Conservation (phyloP, 92 coral and sea anemone species). For the Porites cylindrica region DNA sequence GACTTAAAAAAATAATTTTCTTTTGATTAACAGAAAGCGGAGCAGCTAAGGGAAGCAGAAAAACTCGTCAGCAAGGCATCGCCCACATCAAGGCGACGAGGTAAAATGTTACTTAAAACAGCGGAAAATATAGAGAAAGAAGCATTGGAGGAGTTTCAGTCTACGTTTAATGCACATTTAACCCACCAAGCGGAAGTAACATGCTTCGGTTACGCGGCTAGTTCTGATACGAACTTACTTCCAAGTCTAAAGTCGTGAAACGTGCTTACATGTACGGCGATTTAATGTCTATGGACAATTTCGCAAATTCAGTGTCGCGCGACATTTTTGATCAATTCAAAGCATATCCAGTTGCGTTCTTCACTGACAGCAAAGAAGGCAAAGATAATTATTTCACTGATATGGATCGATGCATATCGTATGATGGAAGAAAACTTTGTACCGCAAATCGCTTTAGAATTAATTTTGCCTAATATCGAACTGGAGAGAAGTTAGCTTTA, state of each 20-base stretch:
- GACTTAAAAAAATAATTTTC: constrained; percentile 32
- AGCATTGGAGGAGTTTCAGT: constrained; percentile 68
- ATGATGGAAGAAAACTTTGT: background rate
- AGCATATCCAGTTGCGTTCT: constrained; percentile 3
- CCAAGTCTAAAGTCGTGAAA: constrained; percentile 10
- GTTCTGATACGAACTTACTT: background rate
- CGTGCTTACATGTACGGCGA: background rate
- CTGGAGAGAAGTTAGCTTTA: background rate
- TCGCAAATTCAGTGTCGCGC: background rate
- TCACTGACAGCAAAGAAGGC: background rate
- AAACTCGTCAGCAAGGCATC: constrained; percentile 55
- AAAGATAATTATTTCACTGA: background rate
- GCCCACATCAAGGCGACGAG: constrained; percentile 75
- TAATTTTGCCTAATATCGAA: background rate
- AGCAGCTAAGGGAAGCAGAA: constrained; percentile 68
- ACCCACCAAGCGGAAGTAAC: constrained; percentile 63
- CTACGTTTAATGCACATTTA: constrained; percentile 60
- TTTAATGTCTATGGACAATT: constrained; percentile 7
- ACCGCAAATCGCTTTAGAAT: background rate
- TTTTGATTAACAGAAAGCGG: constrained; percentile 64
- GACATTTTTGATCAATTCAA: background rate
- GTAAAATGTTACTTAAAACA: constrained; percentile 72
- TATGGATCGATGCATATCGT: background rate
- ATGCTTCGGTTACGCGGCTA: constrained; percentile 66
- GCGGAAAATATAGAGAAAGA: constrained; percentile 81